A percentile compares a stretch with the other conserved stretches of the same genome.
Evolutionary conservation across 2,113 vertebrate species (phyloP).

Genomic region (Grammomys dolichurus): DNA sequence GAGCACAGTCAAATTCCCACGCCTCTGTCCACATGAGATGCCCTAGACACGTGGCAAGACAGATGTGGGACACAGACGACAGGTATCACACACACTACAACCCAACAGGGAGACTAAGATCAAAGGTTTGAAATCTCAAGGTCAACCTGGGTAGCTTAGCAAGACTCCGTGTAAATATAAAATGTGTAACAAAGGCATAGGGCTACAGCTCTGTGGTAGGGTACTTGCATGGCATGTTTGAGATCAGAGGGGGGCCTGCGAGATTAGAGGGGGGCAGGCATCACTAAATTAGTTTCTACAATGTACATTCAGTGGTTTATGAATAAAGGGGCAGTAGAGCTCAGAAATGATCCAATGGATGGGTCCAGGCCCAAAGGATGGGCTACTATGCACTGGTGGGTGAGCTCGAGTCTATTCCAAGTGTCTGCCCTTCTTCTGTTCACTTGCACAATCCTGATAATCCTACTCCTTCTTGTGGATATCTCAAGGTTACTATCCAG

Average conservation of each 20-base stretch:
- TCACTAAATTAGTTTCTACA: background rate
- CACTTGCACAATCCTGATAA: background rate
- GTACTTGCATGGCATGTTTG: background rate
- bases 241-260: background rate
- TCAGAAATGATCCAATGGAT: background rate
- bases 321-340: background rate
- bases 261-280: background rate
- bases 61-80: too few species aligned
- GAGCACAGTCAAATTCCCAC: too few species aligned
- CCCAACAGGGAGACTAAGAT: too few species aligned
- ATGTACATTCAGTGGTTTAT: background rate
- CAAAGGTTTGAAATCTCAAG: background rate
- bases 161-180: background rate
- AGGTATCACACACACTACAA: too few species aligned
- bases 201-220: background rate
- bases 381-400: background rate
- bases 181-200: background rate
- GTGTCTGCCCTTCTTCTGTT: background rate
- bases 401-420: background rate
- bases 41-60: too few species aligned
- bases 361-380: background rate
- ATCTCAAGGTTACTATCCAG: background rate
- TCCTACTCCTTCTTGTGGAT: background rate
- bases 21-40: too few species aligned
- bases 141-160: background rate